These are phyloP conservation scores for Zoanthus solanderi DNA, from an alignment of 92 coral and sea anemone genomes.

Conservation along the genomic window DNA sequence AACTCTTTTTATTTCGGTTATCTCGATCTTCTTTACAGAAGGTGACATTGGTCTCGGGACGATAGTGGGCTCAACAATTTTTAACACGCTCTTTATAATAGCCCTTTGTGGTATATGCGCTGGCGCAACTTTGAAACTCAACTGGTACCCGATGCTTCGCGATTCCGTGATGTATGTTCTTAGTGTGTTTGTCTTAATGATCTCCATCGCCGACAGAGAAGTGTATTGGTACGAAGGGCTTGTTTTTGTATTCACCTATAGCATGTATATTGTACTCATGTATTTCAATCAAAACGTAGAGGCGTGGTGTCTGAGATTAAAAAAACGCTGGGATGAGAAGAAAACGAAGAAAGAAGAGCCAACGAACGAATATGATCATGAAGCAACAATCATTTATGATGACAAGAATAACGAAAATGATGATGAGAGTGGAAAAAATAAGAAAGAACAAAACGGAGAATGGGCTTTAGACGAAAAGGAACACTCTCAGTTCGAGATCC, in stretches of 20 bases:
- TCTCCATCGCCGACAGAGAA: constrained; percentile 83
- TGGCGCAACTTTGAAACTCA: constrained; percentile 74
- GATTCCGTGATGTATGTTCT: constrained; percentile 86
- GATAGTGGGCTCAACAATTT: constrained; percentile 95
- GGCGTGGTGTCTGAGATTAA: constrained; percentile 51
- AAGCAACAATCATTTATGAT: constrained; percentile 19
- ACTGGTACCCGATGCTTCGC: constrained; percentile 90
- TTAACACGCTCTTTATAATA: constrained; percentile 94
- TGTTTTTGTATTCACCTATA: constrained; percentile 75
- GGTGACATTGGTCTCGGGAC: constrained; percentile 99
- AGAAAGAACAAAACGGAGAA: constrained; percentile 52
- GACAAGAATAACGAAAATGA: constrained; percentile 47
- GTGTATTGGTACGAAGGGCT: constrained; percentile 97
- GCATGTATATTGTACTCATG: constrained; percentile 88
- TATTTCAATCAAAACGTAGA: constrained; percentile 76
- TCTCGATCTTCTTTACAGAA: constrained; percentile 95
- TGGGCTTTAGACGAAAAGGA: constrained; percentile 32
- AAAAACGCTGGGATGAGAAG: constrained; percentile 43
- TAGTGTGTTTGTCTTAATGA: constrained; percentile 83
- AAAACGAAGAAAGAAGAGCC: constrained; percentile 31
- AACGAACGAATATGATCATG: constrained; percentile 7
- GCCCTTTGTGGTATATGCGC: constrained; percentile 92
- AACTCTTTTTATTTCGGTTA: constrained; percentile 91
- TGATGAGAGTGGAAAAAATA: constrained; percentile 37
- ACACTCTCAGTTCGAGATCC: constrained; percentile 65